phyloP scores from a whole-genome alignment of 2,797 vertebrate genomes.

The Hydrocynus forskahlii region DNA sequence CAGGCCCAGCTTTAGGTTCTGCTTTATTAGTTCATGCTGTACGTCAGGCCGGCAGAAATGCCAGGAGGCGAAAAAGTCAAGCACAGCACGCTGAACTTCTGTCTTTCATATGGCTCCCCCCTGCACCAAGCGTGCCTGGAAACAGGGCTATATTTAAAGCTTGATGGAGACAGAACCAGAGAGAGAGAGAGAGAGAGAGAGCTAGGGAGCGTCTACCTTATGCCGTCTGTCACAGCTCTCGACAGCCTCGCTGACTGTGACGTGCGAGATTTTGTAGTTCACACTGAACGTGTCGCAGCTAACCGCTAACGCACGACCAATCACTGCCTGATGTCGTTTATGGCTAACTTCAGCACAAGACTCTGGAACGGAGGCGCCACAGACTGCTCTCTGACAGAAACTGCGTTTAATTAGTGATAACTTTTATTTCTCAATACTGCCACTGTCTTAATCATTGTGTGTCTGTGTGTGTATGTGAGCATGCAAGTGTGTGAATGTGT shows the following conservation, averaged over 20 bases:
- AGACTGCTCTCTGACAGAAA: conserved; percentile 11
- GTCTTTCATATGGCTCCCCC: conserved; percentile 1
- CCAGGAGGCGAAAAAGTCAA: conserved; percentile 39
- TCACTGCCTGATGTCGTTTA: conserved; percentile 18
- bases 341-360: neutral
- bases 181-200: conserved; percentile 4
- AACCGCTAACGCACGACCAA: conserved; percentile 15
- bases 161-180: neutral
- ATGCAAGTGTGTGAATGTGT: neutral
- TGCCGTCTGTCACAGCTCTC: conserved; percentile 33
- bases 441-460: conserved; percentile 8
- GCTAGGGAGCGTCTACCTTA: conserved; percentile 30
- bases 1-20: conserved; percentile 24
- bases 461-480: neutral
- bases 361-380: neutral
- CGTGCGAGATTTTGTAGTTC: conserved; percentile 38
- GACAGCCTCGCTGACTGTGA: conserved; percentile 15
- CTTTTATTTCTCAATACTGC: conserved; percentile 18
- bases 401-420: conserved; percentile 45
- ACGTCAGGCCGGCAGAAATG: conserved; percentile 38
- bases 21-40: conserved; percentile 38
- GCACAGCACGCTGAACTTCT: conserved; percentile 28
- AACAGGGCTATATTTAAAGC: conserved; percentile 48
- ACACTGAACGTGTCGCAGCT: conserved; percentile 31
- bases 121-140: conserved; percentile 24